Conservation (phyloP, 2,797 vertebrate genomes). For the Acridotheres tristis region DNA sequence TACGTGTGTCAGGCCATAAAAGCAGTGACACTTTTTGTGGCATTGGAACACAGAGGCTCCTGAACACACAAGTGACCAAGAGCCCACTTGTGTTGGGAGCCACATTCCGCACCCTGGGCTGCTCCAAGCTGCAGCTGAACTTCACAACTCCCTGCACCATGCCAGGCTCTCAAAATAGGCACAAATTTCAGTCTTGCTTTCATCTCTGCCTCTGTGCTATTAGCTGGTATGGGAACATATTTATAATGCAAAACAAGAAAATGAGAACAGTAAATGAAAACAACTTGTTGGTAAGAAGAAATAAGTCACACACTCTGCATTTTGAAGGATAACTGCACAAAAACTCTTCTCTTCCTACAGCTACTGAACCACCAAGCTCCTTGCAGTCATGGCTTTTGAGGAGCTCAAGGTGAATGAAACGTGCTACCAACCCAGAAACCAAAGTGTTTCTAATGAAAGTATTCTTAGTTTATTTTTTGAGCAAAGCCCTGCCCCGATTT, state of each 20-base stretch:
- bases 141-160: background rate
- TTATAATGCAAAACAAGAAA: background rate
- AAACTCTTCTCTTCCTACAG: background rate
- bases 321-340: background rate
- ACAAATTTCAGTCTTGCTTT: background rate
- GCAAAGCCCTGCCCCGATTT: background rate
- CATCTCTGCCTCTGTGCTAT: background rate
- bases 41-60: background rate
- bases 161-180: background rate
- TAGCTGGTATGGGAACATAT: background rate
- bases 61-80: background rate
- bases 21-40: background rate
- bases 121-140: background rate
- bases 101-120: rapidly evolving
- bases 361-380: background rate
- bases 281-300: background rate
- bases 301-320: background rate
- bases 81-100: rapidly evolving
- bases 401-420: background rate
- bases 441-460: background rate
- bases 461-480: background rate
- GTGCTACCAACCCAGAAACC: background rate
- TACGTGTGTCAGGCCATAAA: background rate
- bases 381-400: background rate
- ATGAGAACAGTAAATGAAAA: background rate